Conservation (phyloP, 2,888 invertebrate species). For the Reticulitermes lucifugus region DNA sequence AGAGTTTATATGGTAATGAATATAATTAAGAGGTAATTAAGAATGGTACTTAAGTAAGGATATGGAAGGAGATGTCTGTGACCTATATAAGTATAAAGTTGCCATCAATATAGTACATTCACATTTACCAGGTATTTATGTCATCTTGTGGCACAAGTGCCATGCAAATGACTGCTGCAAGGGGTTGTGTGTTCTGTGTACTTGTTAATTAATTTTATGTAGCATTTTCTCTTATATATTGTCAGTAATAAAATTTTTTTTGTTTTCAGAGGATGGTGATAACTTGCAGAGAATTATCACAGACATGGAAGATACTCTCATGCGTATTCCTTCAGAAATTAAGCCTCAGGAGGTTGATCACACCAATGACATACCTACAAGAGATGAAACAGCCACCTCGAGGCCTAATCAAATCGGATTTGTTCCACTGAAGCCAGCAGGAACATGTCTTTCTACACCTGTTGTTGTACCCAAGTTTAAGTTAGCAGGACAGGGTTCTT, state of each 20-base stretch:
- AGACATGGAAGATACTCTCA: slow-evolving; percentile 3
- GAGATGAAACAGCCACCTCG: neutral
- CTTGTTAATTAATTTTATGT: too few relatives aligned
- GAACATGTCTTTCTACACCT: neutral
- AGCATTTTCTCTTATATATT: neutral
- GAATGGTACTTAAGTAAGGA: too few relatives aligned
- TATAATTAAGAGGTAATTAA: too few relatives aligned
- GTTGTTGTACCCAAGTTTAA: neutral
- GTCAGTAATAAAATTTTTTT: neutral
- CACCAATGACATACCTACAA: neutral
- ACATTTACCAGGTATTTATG: too few relatives aligned
- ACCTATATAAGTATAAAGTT: too few relatives aligned
- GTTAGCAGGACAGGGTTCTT: neutral
- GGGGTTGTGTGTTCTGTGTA: too few relatives aligned
- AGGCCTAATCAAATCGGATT: neutral
- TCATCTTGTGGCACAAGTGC: too few relatives aligned
- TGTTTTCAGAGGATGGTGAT: neutral
- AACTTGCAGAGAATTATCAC: slow-evolving; percentile 3
- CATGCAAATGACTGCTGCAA: too few relatives aligned
- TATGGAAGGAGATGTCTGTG: too few relatives aligned
- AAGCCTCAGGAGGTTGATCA: neutral
- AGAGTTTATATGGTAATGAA: too few relatives aligned
- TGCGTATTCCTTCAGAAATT: neutral
- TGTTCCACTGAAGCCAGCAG: neutral
- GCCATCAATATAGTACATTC: too few relatives aligned